phyloP scores from a whole-genome alignment of 2,888 invertebrate genomes.

The Polyommatus iphigenia region DNA sequence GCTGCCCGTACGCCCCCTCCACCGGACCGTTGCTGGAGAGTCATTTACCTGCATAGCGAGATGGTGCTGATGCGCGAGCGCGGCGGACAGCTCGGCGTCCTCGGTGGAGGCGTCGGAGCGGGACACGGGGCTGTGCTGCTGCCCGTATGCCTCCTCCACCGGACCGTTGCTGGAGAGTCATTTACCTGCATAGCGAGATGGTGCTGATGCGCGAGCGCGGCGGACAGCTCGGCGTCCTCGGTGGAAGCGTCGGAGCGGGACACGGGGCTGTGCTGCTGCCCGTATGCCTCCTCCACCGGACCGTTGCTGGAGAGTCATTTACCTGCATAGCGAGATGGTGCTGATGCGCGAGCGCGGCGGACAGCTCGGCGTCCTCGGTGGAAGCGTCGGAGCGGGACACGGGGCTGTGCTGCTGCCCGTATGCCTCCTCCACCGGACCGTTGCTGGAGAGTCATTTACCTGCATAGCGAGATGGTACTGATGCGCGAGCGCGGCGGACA shows the following conservation, averaged over 20 bases:
- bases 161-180: conserved; percentile 72
- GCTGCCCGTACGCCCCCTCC: conserved; percentile 75
- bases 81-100: conserved; percentile 54
- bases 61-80: too few relatives aligned
- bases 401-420: conserved; percentile 76
- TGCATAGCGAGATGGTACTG: too few relatives aligned
- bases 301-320: conserved; percentile 72
- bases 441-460: conserved; percentile 66
- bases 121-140: conserved; percentile 77
- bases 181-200: too few relatives aligned
- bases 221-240: conserved; percentile 59
- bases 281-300: conserved; percentile 75
- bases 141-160: conserved; percentile 75
- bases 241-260: conserved; percentile 78
- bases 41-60: too few relatives aligned
- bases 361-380: conserved; percentile 78
- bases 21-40: conserved; percentile 72
- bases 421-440: conserved; percentile 76
- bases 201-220: too few relatives aligned
- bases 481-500: too few relatives aligned
- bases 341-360: too few relatives aligned
- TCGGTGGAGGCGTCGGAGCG: conserved; percentile 77
- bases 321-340: too few relatives aligned
- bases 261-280: conserved; percentile 76
- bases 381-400: conserved; percentile 78